Conservation (phyloP, 1,140 invertebrate genomes). For the Akabosia matsudoensis region DNA sequence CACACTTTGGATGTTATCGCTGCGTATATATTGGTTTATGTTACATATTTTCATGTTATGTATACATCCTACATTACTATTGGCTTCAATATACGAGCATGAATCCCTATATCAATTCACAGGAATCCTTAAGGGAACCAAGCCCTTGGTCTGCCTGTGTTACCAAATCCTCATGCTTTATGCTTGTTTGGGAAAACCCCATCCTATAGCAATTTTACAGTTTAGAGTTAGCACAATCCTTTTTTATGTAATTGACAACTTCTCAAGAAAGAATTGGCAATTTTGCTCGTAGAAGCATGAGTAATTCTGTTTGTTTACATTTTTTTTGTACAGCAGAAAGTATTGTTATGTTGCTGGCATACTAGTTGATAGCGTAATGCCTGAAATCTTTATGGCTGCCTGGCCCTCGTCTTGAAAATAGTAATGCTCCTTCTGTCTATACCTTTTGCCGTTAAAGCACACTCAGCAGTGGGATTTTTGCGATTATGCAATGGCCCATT, state of each 20-base stretch:
- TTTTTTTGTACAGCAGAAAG: too few relatives aligned
- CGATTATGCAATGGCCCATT: constrained; percentile 11
- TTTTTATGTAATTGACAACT: not conserved
- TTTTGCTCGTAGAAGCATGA: not conserved
- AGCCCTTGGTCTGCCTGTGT: not conserved
- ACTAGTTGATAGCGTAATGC: too few relatives aligned
- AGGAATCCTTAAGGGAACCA: not conserved
- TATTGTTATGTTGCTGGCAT: too few relatives aligned
- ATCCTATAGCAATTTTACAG: not conserved
- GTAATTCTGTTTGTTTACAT: too few relatives aligned
- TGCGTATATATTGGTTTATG: too few relatives aligned
- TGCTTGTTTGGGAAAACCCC: not conserved
- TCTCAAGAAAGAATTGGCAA: not conserved
- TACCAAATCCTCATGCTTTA: not conserved
- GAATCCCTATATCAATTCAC: not conserved
- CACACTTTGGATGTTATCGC: too few relatives aligned
- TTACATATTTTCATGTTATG: too few relatives aligned
- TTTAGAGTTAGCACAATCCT: not conserved
- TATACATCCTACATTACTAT: too few relatives aligned
- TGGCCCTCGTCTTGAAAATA: not conserved
- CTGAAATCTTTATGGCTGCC: too few relatives aligned
- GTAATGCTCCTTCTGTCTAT: too few relatives aligned
- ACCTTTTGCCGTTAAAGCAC: too few relatives aligned
- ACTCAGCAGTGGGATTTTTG: not conserved
- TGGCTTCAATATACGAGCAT: too few relatives aligned